phyloP scores from a whole-genome alignment of 2,888 invertebrate species.

The Heliconius erato region DNA sequence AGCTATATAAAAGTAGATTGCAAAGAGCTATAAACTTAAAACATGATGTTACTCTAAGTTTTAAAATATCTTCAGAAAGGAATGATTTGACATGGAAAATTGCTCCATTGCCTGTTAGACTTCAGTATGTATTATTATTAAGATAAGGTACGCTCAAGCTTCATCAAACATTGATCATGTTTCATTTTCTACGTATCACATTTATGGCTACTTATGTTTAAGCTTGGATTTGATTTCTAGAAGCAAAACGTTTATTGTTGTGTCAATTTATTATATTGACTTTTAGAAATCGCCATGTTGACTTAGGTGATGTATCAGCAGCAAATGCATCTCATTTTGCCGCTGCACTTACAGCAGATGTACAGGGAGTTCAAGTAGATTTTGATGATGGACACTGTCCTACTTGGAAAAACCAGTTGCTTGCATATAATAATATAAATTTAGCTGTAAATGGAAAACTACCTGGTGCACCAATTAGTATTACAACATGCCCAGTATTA shows the following conservation, averaged over 20 bases:
- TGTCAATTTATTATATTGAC: neutral
- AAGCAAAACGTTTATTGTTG: neutral
- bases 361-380: conserved; percentile 88
- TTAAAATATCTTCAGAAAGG: conserved; percentile 75
- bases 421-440: conserved; percentile 87
- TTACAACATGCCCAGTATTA: conserved; percentile 86
- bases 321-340: conserved; percentile 85
- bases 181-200: conserved; percentile 16
- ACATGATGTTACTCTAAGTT: conserved; percentile 65
- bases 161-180: conserved; percentile 8
- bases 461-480: conserved; percentile 78
- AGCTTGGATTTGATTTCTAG: neutral
- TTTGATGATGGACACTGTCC: conserved; percentile 91
- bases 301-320: conserved; percentile 89
- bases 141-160: conserved; percentile 36
- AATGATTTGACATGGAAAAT: conserved; percentile 85
- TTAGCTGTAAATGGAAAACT: conserved; percentile 84
- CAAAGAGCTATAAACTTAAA: conserved; percentile 69
- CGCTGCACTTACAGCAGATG: conserved; percentile 83
- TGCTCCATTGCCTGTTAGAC: conserved; percentile 83
- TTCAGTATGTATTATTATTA: conserved; percentile 71
- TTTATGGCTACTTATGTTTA: conserved; percentile 8
- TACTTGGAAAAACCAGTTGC: conserved; percentile 89
- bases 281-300: conserved; percentile 85
- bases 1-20: conserved; percentile 76